Evolutionary conservation across 2,888 invertebrate genomes (phyloP), one percentile per base, ranked within the genome.

Genomic region (Onthophagus sagittarius): DNA sequence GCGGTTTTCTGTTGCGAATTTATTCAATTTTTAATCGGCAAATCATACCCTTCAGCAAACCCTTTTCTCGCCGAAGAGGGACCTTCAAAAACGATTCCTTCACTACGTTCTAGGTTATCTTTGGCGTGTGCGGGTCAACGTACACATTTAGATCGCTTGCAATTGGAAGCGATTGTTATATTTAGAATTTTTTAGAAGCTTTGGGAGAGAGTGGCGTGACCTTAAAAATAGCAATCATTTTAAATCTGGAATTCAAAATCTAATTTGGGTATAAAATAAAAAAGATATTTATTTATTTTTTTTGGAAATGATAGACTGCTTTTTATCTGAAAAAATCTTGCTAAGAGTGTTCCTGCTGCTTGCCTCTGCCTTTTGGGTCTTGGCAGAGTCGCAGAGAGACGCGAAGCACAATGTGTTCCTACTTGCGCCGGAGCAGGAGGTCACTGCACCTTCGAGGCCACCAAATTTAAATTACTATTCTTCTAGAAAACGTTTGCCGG

Each of bases 391-490:
- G 81, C 80, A 77, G 79, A 80, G 39, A 53, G 82, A 81, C 82
- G 83, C 83, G 78, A 81, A 81, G 81, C 84, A 82, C 84, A 84
- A 84, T 84, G 82, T 82, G 83, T 84, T 84, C 82, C 81, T 83
- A 84, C 84, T 84, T 84, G 84, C 82, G 83, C 81, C 82, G 83
- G 81, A 23, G 23, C 3, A 23, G 82, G 83, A 83, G 84, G 83
- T 84, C 83, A 83, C 80, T 83, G 83, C 80, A 83, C 84, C 81
- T 82, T 83, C 81, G 82, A 81, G 82, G 83, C 83, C 82, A 81
- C 81, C 79, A 82, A 82, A 83, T 82, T 81, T 81, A 80, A 81
- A 82, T 82, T 82, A 82, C 79, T 79, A 79, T 78, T 78, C 79
- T 79, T 79, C 76, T 77, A 78, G 78, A 79, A 79, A 79, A 79